Percentiles rank a stretch among this genome's conserved stretches.
phyloP scores from a whole-genome alignment of 2,113 vertebrate species.

The Gambusia affinis region DNA sequence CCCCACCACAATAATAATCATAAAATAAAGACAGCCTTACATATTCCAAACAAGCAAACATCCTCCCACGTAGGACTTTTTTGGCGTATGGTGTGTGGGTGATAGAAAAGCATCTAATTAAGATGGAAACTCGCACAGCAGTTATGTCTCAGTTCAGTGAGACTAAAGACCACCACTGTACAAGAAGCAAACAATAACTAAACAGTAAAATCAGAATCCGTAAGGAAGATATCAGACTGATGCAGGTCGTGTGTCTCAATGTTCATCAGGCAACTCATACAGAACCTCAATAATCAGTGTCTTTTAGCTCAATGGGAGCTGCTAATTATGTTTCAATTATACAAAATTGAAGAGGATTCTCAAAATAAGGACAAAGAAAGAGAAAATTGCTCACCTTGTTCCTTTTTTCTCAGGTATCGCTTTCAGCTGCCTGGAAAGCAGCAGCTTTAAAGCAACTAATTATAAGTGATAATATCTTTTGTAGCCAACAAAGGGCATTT shows the following conservation, averaged over 20 bases:
- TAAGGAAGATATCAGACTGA: background rate
- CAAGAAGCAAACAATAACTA: slow-evolving; percentile 25
- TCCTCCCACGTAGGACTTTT: slow-evolving; percentile 52
- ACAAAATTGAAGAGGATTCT: slow-evolving; percentile 23
- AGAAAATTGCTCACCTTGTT: slow-evolving; percentile 20
- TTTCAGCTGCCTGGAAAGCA: slow-evolving; percentile 28
- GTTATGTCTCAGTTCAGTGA: slow-evolving; percentile 35
- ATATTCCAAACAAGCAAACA: slow-evolving; percentile 54
- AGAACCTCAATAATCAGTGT: background rate
- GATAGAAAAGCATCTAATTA: slow-evolving; percentile 65
- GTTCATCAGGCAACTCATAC: background rate
- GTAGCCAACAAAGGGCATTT: slow-evolving; percentile 18
- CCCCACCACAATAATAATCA: slow-evolving; percentile 3
- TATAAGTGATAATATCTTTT: slow-evolving; percentile 26
- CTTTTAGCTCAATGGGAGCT: slow-evolving; percentile 7
- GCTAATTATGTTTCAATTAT: slow-evolving; percentile 10
- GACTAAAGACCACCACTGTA: slow-evolving; percentile 9
- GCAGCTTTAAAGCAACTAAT: slow-evolving; percentile 25
- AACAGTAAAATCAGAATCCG: background rate
- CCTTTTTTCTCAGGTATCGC: slow-evolving; percentile 1
- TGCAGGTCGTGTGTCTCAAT: background rate
- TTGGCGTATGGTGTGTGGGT: slow-evolving; percentile 70
- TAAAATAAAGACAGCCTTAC: slow-evolving; percentile 14
- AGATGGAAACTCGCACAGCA: slow-evolving; percentile 46
- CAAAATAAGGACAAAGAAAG: slow-evolving; percentile 10